These are phyloP conservation scores for Cephus sareptanus DNA, from an alignment of 2,888 invertebrate genomes.

Conservation along the genomic window DNA sequence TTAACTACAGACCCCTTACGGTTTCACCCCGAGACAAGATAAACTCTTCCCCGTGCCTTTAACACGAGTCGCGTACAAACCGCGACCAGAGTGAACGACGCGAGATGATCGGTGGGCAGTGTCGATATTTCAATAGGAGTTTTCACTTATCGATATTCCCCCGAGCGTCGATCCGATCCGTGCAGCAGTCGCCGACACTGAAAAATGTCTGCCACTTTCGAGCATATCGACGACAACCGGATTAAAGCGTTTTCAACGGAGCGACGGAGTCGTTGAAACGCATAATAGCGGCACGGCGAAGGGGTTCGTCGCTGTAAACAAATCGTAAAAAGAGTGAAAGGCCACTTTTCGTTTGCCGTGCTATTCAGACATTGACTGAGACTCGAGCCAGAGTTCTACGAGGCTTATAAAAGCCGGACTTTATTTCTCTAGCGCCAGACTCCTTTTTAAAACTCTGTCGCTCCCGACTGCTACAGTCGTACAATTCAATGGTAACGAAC, in stretches of 20 bases:
- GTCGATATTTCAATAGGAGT: too few relatives aligned
- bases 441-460: slow-evolving; percentile 40
- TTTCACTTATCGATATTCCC: too few relatives aligned
- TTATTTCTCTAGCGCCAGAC: slow-evolving; percentile 45
- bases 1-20: slow-evolving; percentile 50
- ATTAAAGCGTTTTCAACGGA: slow-evolving; percentile 36
- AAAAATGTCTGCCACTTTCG: too few relatives aligned
- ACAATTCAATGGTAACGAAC: slow-evolving; percentile 25
- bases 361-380: slow-evolving; percentile 23
- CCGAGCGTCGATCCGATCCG: too few relatives aligned
- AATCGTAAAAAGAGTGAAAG: slow-evolving; percentile 58
- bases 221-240: slow-evolving; percentile 24
- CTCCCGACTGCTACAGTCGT: slow-evolving; percentile 39
- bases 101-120: too few relatives aligned
- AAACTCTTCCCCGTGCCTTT: slow-evolving; percentile 8
- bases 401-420: slow-evolving; percentile 50
- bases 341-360: slow-evolving; percentile 24
- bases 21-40: slow-evolving; percentile 19
- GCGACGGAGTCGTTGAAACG: slow-evolving; percentile 40
- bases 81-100: too few relatives aligned
- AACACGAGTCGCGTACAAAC: too few relatives aligned
- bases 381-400: slow-evolving; percentile 24
- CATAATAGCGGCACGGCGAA: slow-evolving; percentile 36
- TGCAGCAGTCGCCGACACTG: too few relatives aligned
- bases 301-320: slow-evolving; percentile 54